phyloP scores from a whole-genome alignment of 2,113 vertebrate species.

The Zapus hudsonius region DNA sequence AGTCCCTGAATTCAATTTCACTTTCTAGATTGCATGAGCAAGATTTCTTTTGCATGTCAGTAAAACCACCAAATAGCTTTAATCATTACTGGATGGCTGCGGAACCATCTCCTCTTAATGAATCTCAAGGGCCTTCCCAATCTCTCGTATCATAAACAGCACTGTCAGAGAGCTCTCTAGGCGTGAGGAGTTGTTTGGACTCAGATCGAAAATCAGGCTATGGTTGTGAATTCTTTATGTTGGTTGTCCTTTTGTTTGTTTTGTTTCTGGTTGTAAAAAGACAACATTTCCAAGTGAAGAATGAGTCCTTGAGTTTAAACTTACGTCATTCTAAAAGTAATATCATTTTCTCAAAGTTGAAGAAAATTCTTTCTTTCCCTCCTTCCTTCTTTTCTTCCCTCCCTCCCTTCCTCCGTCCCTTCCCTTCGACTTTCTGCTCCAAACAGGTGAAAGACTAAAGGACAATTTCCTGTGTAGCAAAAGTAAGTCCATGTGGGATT shows the following conservation, averaged over 20 bases:
- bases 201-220: conserved; percentile 26
- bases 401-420: too few relatives aligned
- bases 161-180: not conserved
- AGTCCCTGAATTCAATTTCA: not conserved
- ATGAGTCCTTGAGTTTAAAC: conserved; percentile 6
- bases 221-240: not conserved
- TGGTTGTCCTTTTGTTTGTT: not conserved
- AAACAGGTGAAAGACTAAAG: not conserved
- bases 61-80: not conserved
- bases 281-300: not conserved
- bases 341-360: not conserved
- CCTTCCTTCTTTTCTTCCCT: too few relatives aligned
- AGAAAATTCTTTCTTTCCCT: not conserved
- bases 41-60: not conserved
- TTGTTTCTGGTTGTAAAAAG: not conserved
- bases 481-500: not conserved
- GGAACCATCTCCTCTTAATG: not conserved
- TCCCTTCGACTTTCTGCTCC: not conserved
- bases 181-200: not conserved
- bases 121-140: not conserved
- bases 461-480: not conserved
- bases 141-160: not conserved
- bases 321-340: not conserved
- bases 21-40: not conserved
- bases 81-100: not conserved